phyloP scores from a whole-genome alignment of 2,797 vertebrate species.

The Anabacerthia variegaticeps region DNA sequence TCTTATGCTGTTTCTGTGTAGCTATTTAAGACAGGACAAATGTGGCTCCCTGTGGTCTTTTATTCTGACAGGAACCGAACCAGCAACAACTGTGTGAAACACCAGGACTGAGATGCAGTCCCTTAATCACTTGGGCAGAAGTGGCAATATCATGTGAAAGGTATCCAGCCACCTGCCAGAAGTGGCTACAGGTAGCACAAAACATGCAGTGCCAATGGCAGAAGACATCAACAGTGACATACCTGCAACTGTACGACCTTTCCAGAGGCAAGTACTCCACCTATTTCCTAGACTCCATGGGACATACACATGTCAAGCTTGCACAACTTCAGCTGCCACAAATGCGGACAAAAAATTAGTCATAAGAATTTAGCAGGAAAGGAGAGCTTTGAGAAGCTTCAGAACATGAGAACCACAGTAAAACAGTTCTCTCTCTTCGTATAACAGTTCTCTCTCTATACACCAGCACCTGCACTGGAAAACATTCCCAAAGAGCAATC shows the following conservation, averaged over 20 bases:
- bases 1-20: not conserved
- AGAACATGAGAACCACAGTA: not conserved
- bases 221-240: not conserved
- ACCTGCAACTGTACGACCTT: not conserved
- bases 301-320: not conserved
- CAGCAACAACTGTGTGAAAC: not conserved
- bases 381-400: not conserved
- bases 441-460: not conserved
- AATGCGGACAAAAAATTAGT: not conserved
- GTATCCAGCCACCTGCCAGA: not conserved
- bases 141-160: not conserved
- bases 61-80: not conserved
- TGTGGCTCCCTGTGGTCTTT: not conserved
- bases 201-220: rapidly evolving
- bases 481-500: not conserved
- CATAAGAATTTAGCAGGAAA: not conserved
- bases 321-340: not conserved
- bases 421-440: not conserved
- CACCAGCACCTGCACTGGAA: not conserved
- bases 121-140: not conserved
- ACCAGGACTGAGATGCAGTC: not conserved
- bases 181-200: not conserved
- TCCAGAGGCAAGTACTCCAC: not conserved
- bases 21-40: not conserved
- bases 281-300: not conserved